Conservation (phyloP, 2,797 vertebrate genomes). For the Fratercula arctica region DNA sequence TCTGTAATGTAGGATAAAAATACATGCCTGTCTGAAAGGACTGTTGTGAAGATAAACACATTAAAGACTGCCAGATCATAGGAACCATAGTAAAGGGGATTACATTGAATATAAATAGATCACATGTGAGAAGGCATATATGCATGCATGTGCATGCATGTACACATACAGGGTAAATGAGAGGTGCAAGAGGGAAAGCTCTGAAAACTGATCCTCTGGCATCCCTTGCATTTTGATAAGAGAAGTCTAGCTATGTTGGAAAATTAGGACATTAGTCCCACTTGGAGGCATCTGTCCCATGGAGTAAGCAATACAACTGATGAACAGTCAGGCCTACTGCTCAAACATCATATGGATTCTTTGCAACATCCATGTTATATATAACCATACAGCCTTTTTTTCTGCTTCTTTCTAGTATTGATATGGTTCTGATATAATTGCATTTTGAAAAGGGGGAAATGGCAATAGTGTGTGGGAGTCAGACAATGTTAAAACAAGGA, state of each 20-base stretch:
- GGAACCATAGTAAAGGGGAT: neutral
- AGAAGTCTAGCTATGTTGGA: neutral
- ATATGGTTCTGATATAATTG: neutral
- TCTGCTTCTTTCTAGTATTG: neutral
- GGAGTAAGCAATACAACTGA: neutral
- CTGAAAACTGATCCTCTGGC: neutral
- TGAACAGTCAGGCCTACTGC: neutral
- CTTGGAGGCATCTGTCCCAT: neutral
- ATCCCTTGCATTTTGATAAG: neutral
- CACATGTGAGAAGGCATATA: neutral
- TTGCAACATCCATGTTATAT: neutral
- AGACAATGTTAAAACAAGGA: neutral
- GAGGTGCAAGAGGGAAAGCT: neutral
- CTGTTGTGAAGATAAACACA: neutral
- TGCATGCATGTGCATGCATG: neutral
- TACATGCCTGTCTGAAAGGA: neutral
- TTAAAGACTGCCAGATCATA: neutral
- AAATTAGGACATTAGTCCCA: neutral
- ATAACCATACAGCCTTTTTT: neutral
- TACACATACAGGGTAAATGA: neutral
- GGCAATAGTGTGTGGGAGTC: neutral
- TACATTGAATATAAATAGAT: neutral
- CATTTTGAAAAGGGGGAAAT: neutral
- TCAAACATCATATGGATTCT: neutral
- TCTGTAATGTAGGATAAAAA: neutral